Conservation (phyloP, 2,797 vertebrate genomes). For the Natrix natrix region DNA sequence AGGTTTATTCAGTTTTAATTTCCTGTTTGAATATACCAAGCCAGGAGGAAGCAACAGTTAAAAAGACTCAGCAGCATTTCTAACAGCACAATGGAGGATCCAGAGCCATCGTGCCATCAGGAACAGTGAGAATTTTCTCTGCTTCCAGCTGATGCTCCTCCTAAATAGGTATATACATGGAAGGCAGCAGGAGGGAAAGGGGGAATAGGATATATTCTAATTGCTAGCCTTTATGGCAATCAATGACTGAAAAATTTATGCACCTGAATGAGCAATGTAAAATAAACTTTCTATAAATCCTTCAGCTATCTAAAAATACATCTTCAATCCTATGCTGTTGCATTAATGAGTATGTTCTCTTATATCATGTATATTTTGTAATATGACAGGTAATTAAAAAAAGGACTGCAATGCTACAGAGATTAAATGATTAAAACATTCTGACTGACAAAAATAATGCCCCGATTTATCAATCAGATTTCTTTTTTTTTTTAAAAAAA, state of each 20-base stretch:
- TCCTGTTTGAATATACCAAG: neutral
- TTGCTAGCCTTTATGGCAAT: neutral
- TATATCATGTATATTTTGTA: neutral
- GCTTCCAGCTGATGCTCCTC: neutral
- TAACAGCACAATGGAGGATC: neutral
- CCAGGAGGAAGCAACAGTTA: neutral
- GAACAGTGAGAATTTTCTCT: neutral
- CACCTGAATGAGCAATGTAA: neutral
- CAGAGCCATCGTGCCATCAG: neutral
- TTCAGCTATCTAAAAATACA: neutral
- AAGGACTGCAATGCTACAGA: neutral
- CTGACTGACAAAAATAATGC: neutral
- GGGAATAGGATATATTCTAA: neutral
- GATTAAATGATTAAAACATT: constrained; percentile 5
- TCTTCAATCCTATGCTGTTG: neutral
- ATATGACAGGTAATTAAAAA: neutral
- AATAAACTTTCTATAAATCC: neutral
- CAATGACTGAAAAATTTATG: neutral
- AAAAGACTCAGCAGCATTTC: neutral
- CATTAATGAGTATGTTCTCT: neutral
- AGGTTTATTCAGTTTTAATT: neutral
- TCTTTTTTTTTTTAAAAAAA: neutral
- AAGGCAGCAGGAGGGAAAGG: neutral
- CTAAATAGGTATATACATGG: neutral
- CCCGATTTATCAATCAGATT: neutral